Conservation (phyloP, 2,113 vertebrate genomes). For the Coreoperca whiteheadi region DNA sequence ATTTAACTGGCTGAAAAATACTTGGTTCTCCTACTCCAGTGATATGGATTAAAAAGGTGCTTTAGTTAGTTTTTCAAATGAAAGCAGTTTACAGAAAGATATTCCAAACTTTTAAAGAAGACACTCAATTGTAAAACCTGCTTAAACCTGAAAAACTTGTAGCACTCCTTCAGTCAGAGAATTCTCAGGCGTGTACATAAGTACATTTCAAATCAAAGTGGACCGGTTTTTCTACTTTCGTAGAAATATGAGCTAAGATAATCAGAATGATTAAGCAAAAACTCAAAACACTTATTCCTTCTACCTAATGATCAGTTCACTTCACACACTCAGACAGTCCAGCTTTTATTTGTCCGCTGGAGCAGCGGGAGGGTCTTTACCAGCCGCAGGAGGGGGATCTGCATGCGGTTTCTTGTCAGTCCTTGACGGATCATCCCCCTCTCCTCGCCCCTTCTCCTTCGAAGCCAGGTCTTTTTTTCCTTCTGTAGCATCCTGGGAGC, state of each 20-base stretch:
- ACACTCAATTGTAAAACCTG: too few species aligned
- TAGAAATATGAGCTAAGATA: conserved; percentile 28
- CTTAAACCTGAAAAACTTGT: too few species aligned
- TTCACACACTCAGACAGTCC: not conserved
- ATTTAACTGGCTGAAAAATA: too few species aligned
- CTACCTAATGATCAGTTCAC: not conserved
- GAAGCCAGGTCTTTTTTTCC: conserved; percentile 2
- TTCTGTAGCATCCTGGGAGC: not conserved
- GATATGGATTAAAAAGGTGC: too few species aligned
- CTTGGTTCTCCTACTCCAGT: too few species aligned
- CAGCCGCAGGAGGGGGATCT: conserved; percentile 31
- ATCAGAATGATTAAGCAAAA: conserved; percentile 30
- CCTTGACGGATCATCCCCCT: not conserved
- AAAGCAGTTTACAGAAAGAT: too few species aligned
- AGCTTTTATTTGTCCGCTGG: conserved; percentile 8
- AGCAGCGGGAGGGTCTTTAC: conserved; percentile 31
- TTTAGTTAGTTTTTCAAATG: too few species aligned
- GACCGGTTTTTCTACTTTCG: not conserved
- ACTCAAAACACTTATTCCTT: conserved; percentile 1
- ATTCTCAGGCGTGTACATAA: too few species aligned
- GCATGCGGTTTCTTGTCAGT: conserved; percentile 22
- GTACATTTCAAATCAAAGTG: conserved; percentile 3
- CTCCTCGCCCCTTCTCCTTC: conserved; percentile 20
- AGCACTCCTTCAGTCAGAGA: too few species aligned
- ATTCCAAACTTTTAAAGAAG: too few species aligned